Evolutionary conservation across 2,797 vertebrate species (phyloP), one percentile per base, ranked within the genome.

Genomic region (Crax fasciolata): DNA sequence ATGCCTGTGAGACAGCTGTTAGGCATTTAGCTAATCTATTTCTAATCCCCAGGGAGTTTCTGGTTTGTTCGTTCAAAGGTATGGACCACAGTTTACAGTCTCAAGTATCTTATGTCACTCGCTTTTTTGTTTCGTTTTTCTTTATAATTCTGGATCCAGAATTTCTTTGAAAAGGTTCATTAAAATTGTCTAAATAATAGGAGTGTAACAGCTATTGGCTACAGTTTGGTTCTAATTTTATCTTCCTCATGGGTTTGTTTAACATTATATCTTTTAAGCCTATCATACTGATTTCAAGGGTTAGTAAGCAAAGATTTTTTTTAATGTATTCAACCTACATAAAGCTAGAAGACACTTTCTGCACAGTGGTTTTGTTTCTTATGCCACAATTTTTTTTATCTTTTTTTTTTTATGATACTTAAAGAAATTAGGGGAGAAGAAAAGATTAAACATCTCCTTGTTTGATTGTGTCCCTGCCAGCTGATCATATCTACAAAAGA

Each of bases 11-110:
- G 94, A 96, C 98, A 98, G 97, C 97, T 98, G 97, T 95, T 97
- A 97, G 88, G 92, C 93, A 96, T 97, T 98, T 97, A 97, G 96
- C 94, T 98, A 97, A 97, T 97, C 94, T 97, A 97, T 97, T 96
- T 97, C 86, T 96, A 95, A 97, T 96, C 95, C 96, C 91, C 93
- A 14, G 11, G 87, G 82, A 93, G 51, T 67, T 94, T 92, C 39
- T 79, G 81, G 23, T 94, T 97, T 94, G 96, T 94, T 94, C 93
- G 92, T 24, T 94, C 73, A 89, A 88, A 97, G 86, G 66, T 91
- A 61, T 24, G 62, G 51, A 88, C 39, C 21, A 72, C 23, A 70
- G 43, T 83, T 94, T 76, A 87, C 66, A 27, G 67, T 21, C 48
- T 70, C 19, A 90, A 73, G 52, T 65, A 80, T 88, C 54, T 91